Percentiles rank a stretch among this genome's conserved stretches.
Evolutionary conservation across 2,113 vertebrate species (phyloP).

Genomic region (Chaetodon auriga): DNA sequence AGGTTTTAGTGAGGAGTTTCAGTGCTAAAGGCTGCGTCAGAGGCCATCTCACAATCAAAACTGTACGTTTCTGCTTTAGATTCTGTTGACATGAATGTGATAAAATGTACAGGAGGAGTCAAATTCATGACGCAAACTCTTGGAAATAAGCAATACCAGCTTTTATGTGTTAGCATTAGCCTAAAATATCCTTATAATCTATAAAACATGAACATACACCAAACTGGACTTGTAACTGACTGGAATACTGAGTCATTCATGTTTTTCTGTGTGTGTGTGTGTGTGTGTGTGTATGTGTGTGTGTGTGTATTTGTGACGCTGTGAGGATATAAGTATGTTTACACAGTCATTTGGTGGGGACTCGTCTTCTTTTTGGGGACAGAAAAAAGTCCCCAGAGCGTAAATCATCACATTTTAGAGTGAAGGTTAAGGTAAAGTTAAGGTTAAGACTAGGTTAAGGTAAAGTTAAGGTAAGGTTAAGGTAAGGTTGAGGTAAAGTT

Average conservation of each 20-base stretch:
- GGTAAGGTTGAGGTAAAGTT: too few relatives aligned
- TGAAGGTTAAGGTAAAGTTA: too few relatives aligned
- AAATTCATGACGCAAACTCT: not conserved
- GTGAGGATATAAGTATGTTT: too few relatives aligned
- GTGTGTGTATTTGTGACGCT: too few relatives aligned
- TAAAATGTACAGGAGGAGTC: not conserved
- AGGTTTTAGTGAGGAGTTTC: not conserved
- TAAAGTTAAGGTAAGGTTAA: too few relatives aligned
- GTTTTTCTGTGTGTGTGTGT: not conserved
- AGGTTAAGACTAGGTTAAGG: too few relatives aligned
- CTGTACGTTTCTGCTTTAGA: not conserved
- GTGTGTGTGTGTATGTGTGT: not conserved
- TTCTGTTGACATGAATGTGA: not conserved
- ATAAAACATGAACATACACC: not conserved
- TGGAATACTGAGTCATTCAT: slow-evolving; percentile 31
- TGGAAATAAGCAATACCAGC: not conserved
- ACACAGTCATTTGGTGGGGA: too few relatives aligned
- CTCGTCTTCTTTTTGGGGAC: too few relatives aligned
- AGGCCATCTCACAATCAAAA: not conserved
- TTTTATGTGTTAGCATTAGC: not conserved
- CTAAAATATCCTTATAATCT: not conserved
- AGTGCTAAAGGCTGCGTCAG: not conserved
- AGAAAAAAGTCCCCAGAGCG: too few relatives aligned
- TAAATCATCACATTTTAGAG: too few relatives aligned
- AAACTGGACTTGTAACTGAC: not conserved